These are phyloP conservation scores for Macropis europaea DNA, from an alignment of 2,888 invertebrate species.

Conservation along the genomic window DNA sequence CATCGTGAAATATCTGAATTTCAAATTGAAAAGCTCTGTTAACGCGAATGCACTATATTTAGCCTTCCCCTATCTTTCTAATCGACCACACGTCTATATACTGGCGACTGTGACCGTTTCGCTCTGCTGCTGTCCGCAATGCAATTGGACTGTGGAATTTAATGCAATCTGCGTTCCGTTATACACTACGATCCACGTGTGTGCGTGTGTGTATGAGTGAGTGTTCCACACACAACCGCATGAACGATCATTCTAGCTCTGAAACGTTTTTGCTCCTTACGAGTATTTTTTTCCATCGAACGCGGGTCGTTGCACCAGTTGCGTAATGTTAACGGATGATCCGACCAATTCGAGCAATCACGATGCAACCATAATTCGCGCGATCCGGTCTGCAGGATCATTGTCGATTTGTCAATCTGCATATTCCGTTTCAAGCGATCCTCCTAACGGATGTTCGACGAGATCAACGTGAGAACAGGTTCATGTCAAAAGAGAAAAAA, in stretches of 20 bases:
- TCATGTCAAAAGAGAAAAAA: too few relatives aligned
- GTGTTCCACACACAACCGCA: too few relatives aligned
- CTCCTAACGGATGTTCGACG: background rate
- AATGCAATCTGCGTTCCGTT: slow-evolving; percentile 63
- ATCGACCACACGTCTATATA: slow-evolving; percentile 49
- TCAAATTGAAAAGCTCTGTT: slow-evolving; percentile 38
- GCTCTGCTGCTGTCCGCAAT: slow-evolving; percentile 58
- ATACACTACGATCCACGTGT: slow-evolving; percentile 38
- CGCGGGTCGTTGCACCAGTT: slow-evolving; percentile 55
- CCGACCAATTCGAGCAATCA: slow-evolving; percentile 39
- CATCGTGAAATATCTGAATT: slow-evolving; percentile 7
- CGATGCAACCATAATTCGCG: slow-evolving; percentile 40
- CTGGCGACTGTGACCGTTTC: slow-evolving; percentile 54
- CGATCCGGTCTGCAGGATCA: slow-evolving; percentile 34
- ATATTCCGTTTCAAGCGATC: background rate
- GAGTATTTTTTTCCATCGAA: slow-evolving; percentile 24
- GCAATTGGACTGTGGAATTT: slow-evolving; percentile 64
- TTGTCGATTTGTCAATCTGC: slow-evolving; percentile 15
- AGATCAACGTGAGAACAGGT: too few relatives aligned
- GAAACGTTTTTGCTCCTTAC: background rate
- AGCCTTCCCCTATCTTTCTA: slow-evolving; percentile 47
- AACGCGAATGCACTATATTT: slow-evolving; percentile 37
- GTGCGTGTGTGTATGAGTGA: too few relatives aligned
- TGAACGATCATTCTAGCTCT: too few relatives aligned
- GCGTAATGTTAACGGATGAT: slow-evolving; percentile 48